Conservation (phyloP, 92 coral and sea anemone genomes). For the Epizoanthus rinbou region DNA sequence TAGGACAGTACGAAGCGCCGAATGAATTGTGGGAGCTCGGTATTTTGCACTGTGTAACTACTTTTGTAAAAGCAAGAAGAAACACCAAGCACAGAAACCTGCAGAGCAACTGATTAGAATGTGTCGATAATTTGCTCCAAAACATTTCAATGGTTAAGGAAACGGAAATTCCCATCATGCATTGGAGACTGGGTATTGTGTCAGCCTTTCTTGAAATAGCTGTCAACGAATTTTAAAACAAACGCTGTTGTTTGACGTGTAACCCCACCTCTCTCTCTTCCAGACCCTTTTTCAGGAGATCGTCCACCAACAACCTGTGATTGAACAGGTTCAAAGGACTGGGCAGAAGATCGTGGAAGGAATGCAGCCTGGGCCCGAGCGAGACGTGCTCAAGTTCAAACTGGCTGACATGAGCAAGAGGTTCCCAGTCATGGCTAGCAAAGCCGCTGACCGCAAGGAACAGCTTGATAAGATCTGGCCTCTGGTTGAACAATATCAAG, state of each 20-base stretch:
- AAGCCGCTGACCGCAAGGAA: slow-evolving; percentile 77
- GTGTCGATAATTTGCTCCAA: no score
- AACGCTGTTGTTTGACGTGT: background rate
- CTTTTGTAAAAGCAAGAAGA: no score
- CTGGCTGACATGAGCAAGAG: slow-evolving; percentile 81
- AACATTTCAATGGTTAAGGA: no score
- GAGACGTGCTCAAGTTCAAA: slow-evolving; percentile 85
- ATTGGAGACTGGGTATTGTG: background rate
- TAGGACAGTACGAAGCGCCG: no score
- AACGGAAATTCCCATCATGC: background rate
- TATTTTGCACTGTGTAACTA: no score
- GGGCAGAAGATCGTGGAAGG: slow-evolving; percentile 69
- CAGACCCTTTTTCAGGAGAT: slow-evolving; percentile 79
- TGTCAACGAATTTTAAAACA: no score
- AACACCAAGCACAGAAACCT: no score
- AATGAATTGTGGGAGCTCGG: no score
- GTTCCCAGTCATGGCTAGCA: slow-evolving; percentile 67
- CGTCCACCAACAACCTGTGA: slow-evolving; percentile 69
- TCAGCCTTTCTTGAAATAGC: background rate
- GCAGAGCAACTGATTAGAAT: no score
- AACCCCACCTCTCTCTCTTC: background rate
- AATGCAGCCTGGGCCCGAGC: slow-evolving; percentile 81
- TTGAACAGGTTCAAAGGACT: slow-evolving; percentile 79
- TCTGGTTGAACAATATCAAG: slow-evolving; percentile 79
- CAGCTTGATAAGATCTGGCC: slow-evolving; percentile 82